Conservation (phyloP, 2,113 vertebrate genomes). For the Xyliphius kryptos region DNA sequence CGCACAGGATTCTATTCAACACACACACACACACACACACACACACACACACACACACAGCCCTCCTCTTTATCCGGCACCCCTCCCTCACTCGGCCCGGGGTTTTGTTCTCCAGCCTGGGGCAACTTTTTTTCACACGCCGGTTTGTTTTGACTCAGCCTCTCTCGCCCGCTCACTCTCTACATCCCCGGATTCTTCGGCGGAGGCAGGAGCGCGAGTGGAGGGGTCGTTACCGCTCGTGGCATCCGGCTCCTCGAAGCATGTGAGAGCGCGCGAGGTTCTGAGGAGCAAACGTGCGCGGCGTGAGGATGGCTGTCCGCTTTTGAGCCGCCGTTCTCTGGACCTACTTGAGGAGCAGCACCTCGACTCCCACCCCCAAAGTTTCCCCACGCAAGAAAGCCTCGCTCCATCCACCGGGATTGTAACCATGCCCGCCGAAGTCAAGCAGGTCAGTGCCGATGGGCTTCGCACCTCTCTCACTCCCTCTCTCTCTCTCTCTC, state of each 20-base stretch:
- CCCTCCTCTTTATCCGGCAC: conserved; percentile 17
- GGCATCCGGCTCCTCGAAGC: background rate
- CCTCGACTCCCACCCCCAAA: background rate
- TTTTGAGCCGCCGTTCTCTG: conserved; percentile 55
- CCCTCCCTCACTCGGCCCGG: conserved; percentile 31
- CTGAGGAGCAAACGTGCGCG: conserved; percentile 30
- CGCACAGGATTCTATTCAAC: conserved; percentile 25
- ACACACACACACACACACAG: background rate
- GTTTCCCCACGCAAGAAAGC: conserved; percentile 28
- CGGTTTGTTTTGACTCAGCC: conserved; percentile 34
- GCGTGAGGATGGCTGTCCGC: conserved; percentile 58
- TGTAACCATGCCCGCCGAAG: conserved; percentile 76
- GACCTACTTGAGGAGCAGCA: conserved; percentile 38
- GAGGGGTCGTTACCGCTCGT: too few relatives aligned
- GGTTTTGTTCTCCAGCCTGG: conserved; percentile 52
- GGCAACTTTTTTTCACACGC: conserved; percentile 51
- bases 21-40: conserved; percentile 9
- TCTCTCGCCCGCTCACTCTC: conserved; percentile 3
- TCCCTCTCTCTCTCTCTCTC: conserved; percentile 1
- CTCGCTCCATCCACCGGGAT: conserved; percentile 35
- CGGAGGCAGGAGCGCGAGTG: background rate
- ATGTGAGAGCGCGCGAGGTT: conserved; percentile 19
- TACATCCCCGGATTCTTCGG: conserved; percentile 4
- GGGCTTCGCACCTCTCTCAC: background rate
- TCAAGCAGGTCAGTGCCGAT: conserved; percentile 75